Conservation (phyloP, 2,113 vertebrate genomes). For the Micronycteris hirsuta region DNA sequence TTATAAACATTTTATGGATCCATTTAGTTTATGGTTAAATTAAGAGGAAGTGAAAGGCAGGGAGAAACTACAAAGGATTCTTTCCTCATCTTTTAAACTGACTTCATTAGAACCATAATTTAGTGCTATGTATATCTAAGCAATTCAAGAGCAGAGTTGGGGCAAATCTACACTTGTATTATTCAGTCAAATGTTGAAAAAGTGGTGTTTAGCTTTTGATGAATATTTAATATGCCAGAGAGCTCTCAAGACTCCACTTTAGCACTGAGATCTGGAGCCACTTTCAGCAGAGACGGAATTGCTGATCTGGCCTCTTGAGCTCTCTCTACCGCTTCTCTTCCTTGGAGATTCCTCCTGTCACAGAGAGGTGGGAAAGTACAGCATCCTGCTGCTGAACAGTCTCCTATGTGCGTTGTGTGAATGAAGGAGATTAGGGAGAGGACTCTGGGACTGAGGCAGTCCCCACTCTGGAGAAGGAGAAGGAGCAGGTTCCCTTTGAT, state of each 20-base stretch:
- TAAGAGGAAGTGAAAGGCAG: constrained; percentile 68
- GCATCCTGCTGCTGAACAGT: not conserved
- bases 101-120: constrained; percentile 63
- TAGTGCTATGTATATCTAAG: constrained; percentile 46
- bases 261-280: not conserved
- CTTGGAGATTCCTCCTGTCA: not conserved
- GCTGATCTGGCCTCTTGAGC: not conserved
- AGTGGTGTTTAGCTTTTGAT: constrained; percentile 54
- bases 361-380: not conserved
- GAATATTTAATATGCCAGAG: constrained; percentile 57
- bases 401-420: not conserved
- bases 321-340: not conserved
- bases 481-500: not conserved
- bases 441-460: not conserved
- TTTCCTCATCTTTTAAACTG: constrained; percentile 59
- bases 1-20: constrained; percentile 76
- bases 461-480: not conserved
- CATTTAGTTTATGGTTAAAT: constrained; percentile 76
- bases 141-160: not conserved
- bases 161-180: constrained; percentile 45
- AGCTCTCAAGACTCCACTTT: constrained; percentile 29
- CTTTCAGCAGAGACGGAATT: constrained; percentile 36
- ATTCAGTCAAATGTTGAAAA: constrained; percentile 66
- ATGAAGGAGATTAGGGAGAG: not conserved
- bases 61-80: constrained; percentile 65